These are phyloP conservation scores for Bos javanicus DNA, from an alignment of 2,113 vertebrate species.

Conservation along the genomic window DNA sequence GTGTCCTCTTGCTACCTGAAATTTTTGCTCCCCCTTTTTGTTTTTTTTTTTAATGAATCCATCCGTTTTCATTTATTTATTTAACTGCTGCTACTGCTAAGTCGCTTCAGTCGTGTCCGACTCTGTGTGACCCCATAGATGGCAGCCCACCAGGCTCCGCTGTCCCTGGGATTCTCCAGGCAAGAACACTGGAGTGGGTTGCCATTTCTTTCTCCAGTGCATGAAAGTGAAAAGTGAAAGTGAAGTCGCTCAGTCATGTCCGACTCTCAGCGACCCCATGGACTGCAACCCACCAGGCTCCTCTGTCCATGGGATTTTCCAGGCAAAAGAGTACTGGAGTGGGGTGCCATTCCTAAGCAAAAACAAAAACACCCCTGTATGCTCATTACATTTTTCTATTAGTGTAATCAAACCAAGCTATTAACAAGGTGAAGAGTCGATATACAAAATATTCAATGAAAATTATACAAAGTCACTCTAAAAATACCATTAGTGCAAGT, in stretches of 20 bases:
- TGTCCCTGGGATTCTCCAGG: too few relatives aligned
- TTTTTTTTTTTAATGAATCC: neutral
- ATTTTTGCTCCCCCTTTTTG: neutral
- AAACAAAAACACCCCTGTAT: neutral
- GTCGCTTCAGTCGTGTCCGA: too few relatives aligned
- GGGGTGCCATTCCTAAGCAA: neutral
- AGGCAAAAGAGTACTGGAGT: too few relatives aligned
- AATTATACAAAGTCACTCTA: conserved; percentile 82
- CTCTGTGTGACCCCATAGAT: fast-evolving
- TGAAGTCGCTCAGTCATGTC: too few relatives aligned
- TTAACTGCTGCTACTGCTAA: neutral
- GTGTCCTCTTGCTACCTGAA: neutral
- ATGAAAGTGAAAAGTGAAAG: too few relatives aligned
- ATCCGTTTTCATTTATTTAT: neutral
- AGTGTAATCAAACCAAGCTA: neutral
- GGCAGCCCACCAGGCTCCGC: too few relatives aligned
- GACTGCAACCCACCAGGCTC: too few relatives aligned
- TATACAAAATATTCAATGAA: conserved; percentile 43
- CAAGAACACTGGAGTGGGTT: too few relatives aligned
- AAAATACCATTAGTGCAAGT: conserved; percentile 84
- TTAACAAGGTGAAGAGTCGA: neutral
- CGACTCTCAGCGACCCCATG: too few relatives aligned
- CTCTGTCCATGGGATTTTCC: too few relatives aligned
- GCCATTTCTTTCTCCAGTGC: too few relatives aligned
- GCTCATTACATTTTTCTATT: neutral